phyloP scores from a whole-genome alignment of 2,113 vertebrate genomes.

The Erythrocercus mccallii region DNA sequence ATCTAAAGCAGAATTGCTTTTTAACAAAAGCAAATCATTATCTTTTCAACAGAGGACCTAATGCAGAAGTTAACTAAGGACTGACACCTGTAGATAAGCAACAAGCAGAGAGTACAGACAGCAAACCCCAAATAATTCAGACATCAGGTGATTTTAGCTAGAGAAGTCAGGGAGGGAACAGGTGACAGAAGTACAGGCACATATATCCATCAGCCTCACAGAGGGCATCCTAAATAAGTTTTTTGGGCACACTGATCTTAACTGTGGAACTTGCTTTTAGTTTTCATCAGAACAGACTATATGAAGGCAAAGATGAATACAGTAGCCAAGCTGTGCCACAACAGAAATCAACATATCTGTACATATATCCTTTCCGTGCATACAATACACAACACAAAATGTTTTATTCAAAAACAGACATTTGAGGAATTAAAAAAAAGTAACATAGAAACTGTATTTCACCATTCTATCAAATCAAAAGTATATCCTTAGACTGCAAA shows the following conservation, averaged over 20 bases:
- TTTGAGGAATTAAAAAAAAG: not conserved
- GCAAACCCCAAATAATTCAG: not conserved
- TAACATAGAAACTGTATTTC: not conserved
- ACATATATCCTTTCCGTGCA: not conserved
- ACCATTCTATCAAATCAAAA: not conserved
- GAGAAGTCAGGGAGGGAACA: not conserved
- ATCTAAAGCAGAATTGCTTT: not conserved
- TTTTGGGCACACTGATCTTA: not conserved
- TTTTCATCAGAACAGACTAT: not conserved
- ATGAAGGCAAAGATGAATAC: not conserved
- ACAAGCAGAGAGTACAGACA: not conserved
- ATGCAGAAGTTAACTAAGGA: not conserved
- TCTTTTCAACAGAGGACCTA: not conserved
- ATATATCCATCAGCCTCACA: not conserved
- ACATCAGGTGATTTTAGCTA: not conserved
- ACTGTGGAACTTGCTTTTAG: not conserved
- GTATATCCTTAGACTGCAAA: not conserved
- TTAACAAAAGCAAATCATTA: not conserved
- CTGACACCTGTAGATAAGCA: not conserved
- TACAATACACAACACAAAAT: not conserved
- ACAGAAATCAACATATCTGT: not conserved
- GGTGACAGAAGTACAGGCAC: not conserved
- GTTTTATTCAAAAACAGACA: slow-evolving; percentile 45
- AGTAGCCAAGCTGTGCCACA: not conserved
- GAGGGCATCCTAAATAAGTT: not conserved